These are phyloP conservation scores for Gallirallus australis DNA, from an alignment of 2,797 vertebrate genomes.

Conservation along the genomic window DNA sequence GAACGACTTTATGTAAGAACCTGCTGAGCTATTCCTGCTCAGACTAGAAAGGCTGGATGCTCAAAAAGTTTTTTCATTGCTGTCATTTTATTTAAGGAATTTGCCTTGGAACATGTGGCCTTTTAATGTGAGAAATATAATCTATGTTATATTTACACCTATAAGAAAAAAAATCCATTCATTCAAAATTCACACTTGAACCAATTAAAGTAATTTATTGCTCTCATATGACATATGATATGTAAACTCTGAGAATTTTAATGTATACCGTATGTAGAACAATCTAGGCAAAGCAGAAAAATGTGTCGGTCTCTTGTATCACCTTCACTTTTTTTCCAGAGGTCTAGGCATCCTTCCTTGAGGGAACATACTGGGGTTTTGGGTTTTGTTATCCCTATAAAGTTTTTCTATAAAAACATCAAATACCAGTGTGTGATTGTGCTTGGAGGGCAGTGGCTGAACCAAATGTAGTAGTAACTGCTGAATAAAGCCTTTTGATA, in stretches of 20 bases:
- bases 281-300: not conserved
- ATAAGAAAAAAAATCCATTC: not conserved
- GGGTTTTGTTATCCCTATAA: not conserved
- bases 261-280: not conserved
- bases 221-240: not conserved
- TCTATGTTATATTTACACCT: not conserved
- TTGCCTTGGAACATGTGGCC: not conserved
- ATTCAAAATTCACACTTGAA: not conserved
- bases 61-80: not conserved
- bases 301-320: not conserved
- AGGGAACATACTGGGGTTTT: rapidly evolving
- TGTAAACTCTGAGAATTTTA: not conserved
- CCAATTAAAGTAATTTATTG: not conserved
- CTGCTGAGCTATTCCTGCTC: not conserved
- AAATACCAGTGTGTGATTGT: not conserved
- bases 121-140: not conserved
- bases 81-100: not conserved
- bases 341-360: not conserved
- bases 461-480: not conserved
- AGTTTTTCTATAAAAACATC: not conserved
- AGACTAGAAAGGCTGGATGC: not conserved
- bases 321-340: not conserved
- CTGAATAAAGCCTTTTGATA: not conserved
- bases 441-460: not conserved
- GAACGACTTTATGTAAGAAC: not conserved